Percentiles rank a stretch among this genome's conserved stretches.
These are phyloP conservation scores for Pygoscelis antarcticus DNA, from an alignment of 2,113 vertebrate species.

Conservation along the genomic window DNA sequence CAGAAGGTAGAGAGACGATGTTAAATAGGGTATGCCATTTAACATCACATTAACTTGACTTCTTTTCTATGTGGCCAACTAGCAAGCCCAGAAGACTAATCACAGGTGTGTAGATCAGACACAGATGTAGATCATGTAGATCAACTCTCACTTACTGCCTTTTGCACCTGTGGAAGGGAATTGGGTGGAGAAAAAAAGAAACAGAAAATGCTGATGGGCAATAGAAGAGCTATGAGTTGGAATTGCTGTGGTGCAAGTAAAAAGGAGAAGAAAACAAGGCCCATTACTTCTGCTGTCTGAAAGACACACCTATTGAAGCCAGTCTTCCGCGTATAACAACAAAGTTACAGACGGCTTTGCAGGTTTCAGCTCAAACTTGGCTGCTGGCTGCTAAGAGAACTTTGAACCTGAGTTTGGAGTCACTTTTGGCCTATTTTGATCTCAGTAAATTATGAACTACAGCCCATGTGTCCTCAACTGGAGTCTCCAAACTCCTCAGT, in stretches of 20 bases:
- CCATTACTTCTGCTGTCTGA: neutral
- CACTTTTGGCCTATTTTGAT: neutral
- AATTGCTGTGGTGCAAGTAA: neutral
- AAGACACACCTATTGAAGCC: neutral
- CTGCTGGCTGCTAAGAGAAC: neutral
- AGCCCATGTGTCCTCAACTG: neutral
- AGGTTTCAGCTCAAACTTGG: neutral
- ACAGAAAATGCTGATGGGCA: neutral
- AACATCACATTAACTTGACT: neutral
- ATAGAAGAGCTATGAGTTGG: neutral
- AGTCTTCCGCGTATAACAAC: neutral
- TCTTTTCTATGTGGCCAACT: neutral
- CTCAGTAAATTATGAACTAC: neutral
- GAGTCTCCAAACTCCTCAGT: neutral
- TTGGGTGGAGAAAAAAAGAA: neutral
- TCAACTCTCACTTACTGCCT: neutral
- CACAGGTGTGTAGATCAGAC: neutral
- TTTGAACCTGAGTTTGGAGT: neutral
- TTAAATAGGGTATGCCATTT: neutral
- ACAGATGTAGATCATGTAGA: neutral
- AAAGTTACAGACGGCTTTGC: neutral
- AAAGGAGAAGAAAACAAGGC: neutral
- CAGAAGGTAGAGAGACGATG: neutral
- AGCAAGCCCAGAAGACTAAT: neutral
- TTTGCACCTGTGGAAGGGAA: neutral